These are phyloP conservation scores for Elephas maximus DNA, from an alignment of 2,113 vertebrate species.

Conservation along the genomic window DNA sequence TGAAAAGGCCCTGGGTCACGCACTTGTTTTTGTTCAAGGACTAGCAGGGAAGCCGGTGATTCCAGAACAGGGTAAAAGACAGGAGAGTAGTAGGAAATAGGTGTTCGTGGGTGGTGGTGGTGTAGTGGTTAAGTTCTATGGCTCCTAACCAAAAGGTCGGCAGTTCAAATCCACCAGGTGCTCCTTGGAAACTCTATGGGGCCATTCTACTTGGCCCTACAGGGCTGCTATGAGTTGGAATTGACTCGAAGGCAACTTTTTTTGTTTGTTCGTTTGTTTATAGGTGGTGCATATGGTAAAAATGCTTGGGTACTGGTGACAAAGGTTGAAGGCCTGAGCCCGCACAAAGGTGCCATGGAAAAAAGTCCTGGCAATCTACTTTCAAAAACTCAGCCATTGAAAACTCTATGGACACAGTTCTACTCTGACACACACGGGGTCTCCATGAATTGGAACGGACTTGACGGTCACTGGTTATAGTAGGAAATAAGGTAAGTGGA, in stretches of 20 bases:
- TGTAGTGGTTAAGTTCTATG: too few species aligned
- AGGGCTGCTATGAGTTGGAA: too few species aligned
- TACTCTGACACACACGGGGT: not conserved
- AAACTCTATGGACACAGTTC: not conserved
- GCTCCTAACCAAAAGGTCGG: too few species aligned
- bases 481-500: not conserved
- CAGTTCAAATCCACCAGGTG: too few species aligned
- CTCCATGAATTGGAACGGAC: not conserved
- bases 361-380: not conserved
- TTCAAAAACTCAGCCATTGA: not conserved
- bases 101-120: not conserved
- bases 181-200: too few species aligned
- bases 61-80: not conserved
- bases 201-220: too few species aligned
- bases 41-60: not conserved
- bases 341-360: not conserved
- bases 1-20: constrained; percentile 21
- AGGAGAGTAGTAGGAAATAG: not conserved
- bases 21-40: not conserved
- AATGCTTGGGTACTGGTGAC: not conserved
- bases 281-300: not conserved
- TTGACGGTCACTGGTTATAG: not conserved
- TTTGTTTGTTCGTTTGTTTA: too few species aligned
- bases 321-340: not conserved
- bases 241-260: too few species aligned